Percentiles rank a stretch among this genome's conserved stretches.
Conservation (phyloP, 2,888 invertebrate genomes). For the Diarsia brunnea region DNA sequence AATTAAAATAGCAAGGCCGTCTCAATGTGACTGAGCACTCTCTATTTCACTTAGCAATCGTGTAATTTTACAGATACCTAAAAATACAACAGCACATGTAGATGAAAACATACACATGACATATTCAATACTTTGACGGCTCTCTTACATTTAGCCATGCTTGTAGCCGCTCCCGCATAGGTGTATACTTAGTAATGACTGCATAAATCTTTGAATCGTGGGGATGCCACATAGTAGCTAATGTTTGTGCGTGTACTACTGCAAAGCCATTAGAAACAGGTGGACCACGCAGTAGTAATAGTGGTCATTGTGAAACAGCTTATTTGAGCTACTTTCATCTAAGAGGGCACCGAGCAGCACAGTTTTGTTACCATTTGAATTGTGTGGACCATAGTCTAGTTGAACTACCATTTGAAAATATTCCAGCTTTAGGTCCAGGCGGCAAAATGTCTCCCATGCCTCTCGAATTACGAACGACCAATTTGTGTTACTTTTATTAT, state of each 20-base stretch:
- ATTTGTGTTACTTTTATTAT: background rate
- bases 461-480: background rate
- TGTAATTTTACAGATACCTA: background rate
- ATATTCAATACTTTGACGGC: background rate
- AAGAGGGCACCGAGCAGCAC: background rate
- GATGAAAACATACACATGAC: background rate
- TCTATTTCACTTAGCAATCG: background rate
- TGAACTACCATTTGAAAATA: background rate
- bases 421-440: background rate
- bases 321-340: background rate
- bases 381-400: background rate
- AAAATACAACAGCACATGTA: background rate
- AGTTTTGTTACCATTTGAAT: background rate
- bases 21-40: constrained; percentile 2
- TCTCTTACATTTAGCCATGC: background rate
- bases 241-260: constrained; percentile 28
- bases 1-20: constrained; percentile 16
- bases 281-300: no score
- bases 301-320: background rate
- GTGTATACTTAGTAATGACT: constrained; percentile 29
- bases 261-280: background rate
- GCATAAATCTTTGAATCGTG: constrained; percentile 35
- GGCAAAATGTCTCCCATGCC: background rate
- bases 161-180: constrained; percentile 13
- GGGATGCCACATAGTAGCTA: constrained; percentile 39